A percentile compares a stretch with the other conserved stretches of the same genome.
phyloP scores from a whole-genome alignment of 2,888 invertebrate species.

The Scaptodrosophila latifasciaeformis region DNA sequence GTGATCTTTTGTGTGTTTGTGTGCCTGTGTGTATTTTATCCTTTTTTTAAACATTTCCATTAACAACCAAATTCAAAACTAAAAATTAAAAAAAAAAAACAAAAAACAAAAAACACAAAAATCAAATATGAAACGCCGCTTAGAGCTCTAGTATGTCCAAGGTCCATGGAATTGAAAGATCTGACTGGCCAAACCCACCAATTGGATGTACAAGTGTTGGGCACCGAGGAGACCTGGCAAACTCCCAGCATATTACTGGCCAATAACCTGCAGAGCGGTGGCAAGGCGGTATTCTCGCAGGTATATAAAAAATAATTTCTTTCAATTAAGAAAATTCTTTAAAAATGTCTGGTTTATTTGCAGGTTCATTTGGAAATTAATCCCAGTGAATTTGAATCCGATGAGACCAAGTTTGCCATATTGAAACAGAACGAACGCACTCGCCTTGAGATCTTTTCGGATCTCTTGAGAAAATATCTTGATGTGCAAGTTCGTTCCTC shows the following conservation, averaged over 20 bases:
- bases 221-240: slow-evolving; percentile 91
- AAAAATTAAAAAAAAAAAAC: slow-evolving; percentile 33
- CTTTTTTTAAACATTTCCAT: slow-evolving; percentile 59
- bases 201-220: slow-evolving; percentile 85
- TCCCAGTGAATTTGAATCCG: slow-evolving; percentile 81
- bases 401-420: slow-evolving; percentile 78
- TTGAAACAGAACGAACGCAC: slow-evolving; percentile 81
- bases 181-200: slow-evolving; percentile 79
- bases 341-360: too few relatives aligned
- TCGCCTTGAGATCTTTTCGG: slow-evolving; percentile 86
- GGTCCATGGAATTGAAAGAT: slow-evolving; percentile 76
- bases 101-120: slow-evolving; percentile 41
- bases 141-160: slow-evolving; percentile 76
- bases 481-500: slow-evolving; percentile 65
- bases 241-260: slow-evolving; percentile 88
- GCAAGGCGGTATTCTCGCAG: slow-evolving; percentile 88
- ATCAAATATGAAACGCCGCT: slow-evolving; percentile 63
- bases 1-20: slow-evolving; percentile 47
- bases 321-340: too few relatives aligned
- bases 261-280: slow-evolving; percentile 79
- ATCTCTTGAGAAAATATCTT: slow-evolving; percentile 83
- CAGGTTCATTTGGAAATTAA: slow-evolving; percentile 89
- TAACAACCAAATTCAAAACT: slow-evolving; percentile 6
- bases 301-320: slow-evolving; percentile 71
- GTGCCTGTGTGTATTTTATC: slow-evolving; percentile 45